A percentile compares a stretch with the other conserved stretches of the same genome.
phyloP scores from a whole-genome alignment of 2,113 vertebrate species.

The Chinchilla lanigera region DNA sequence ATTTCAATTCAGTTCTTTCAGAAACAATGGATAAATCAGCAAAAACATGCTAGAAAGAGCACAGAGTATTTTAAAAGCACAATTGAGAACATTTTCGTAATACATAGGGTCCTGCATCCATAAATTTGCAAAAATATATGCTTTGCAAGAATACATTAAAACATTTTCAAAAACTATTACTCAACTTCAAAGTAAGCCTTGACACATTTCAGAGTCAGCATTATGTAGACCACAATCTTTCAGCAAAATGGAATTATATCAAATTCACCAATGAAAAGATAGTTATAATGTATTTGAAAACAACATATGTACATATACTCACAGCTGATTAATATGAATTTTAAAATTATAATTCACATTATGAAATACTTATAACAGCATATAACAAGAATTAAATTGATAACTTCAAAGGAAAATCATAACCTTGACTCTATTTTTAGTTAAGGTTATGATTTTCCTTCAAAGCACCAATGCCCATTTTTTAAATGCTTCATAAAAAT shows the following conservation, averaged over 20 bases:
- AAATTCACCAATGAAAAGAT: neutral
- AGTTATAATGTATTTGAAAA: neutral
- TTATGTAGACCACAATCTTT: neutral
- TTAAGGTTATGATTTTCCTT: neutral
- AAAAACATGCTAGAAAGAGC: neutral
- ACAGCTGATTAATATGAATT: neutral
- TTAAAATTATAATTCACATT: neutral
- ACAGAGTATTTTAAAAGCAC: neutral
- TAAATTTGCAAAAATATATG: neutral
- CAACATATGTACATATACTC: neutral
- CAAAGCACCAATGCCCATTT: neutral
- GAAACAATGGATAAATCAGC: neutral
- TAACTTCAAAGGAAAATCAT: neutral
- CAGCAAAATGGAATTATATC: neutral
- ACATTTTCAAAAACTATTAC: neutral
- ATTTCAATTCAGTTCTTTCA: neutral
- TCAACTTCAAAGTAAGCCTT: neutral
- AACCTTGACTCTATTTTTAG: neutral
- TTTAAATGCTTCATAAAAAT: slow-evolving; percentile 27
- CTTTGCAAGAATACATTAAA: neutral
- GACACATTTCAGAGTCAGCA: neutral
- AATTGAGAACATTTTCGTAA: neutral
- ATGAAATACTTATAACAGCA: neutral
- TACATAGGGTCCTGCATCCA: neutral
- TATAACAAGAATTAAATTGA: neutral